Conservation (phyloP, 2,888 invertebrate species). For the Eupithecia tripunctaria region DNA sequence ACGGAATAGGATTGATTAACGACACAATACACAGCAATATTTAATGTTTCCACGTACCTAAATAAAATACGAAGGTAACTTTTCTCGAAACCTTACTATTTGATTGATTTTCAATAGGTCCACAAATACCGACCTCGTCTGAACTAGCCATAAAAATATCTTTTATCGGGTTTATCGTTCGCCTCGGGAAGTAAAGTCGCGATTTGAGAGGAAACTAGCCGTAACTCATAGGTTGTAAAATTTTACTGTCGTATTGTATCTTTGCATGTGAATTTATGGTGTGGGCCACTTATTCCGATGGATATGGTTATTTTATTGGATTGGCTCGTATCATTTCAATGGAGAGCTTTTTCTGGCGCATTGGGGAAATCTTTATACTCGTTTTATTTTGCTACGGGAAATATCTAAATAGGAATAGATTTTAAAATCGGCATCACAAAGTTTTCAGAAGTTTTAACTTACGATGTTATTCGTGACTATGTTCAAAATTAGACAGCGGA, state of each 20-base stretch:
- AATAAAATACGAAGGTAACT: neutral
- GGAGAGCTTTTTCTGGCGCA: neutral
- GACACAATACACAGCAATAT: neutral
- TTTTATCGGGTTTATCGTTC: slow-evolving; percentile 57
- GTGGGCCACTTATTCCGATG: slow-evolving; percentile 23
- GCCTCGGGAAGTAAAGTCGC: slow-evolving; percentile 50
- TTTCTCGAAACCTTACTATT: neutral
- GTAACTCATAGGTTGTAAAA: slow-evolving; percentile 54
- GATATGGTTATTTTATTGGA: slow-evolving; percentile 28
- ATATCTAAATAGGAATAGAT: neutral
- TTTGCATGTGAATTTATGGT: slow-evolving; percentile 49
- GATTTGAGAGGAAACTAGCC: slow-evolving; percentile 47
- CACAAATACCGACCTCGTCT: neutral
- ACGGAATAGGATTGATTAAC: no score
- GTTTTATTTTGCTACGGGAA: neutral
- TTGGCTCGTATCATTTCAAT: neutral
- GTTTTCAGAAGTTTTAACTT: no score
- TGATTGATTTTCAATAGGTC: slow-evolving; percentile 12
- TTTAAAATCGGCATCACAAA: no score
- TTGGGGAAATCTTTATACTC: neutral
- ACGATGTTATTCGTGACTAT: no score
- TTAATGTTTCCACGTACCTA: no score
- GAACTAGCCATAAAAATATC: slow-evolving; percentile 30
- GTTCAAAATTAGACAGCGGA: no score
- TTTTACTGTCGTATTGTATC: slow-evolving; percentile 48